A percentile compares a stretch with the other conserved stretches of the same genome.
Evolutionary conservation across 2,888 invertebrate genomes (phyloP).

Genomic region (Lochmaea capreae): DNA sequence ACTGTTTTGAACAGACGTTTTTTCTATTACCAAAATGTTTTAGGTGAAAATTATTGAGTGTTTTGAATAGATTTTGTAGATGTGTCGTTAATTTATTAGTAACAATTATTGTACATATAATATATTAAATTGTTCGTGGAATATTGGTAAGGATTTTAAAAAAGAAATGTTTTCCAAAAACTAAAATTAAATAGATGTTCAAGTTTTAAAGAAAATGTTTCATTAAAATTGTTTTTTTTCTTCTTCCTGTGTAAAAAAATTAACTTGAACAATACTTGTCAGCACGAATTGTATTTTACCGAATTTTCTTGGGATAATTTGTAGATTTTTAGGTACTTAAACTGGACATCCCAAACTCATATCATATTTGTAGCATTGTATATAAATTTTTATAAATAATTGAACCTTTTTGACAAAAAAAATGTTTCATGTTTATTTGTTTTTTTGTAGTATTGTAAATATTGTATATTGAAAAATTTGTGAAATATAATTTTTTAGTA

Average conservation of each 20-base stretch:
- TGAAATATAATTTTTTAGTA: conserved; percentile 22
- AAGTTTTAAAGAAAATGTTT: too few species aligned
- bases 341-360: background rate
- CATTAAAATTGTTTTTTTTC: too few species aligned
- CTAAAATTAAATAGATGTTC: too few species aligned
- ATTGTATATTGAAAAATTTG: conserved; percentile 17
- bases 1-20: too few species aligned
- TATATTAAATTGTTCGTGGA: background rate
- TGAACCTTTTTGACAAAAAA: background rate
- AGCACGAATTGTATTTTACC: too few species aligned
- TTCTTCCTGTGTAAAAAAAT: too few species aligned
- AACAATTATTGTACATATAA: conserved; percentile 3
- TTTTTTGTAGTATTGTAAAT: conserved; percentile 14
- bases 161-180: background rate
- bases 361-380: background rate
- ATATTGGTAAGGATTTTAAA: background rate
- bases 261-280: too few species aligned
- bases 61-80: background rate
- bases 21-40: too few species aligned
- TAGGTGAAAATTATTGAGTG: background rate
- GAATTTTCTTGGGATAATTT: too few species aligned
- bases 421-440: background rate
- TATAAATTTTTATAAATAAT: background rate
- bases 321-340: too few species aligned
- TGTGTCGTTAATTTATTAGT: conserved; percentile 2